Conservation (phyloP, 2,888 invertebrate species). For the Archips xylosteana region DNA sequence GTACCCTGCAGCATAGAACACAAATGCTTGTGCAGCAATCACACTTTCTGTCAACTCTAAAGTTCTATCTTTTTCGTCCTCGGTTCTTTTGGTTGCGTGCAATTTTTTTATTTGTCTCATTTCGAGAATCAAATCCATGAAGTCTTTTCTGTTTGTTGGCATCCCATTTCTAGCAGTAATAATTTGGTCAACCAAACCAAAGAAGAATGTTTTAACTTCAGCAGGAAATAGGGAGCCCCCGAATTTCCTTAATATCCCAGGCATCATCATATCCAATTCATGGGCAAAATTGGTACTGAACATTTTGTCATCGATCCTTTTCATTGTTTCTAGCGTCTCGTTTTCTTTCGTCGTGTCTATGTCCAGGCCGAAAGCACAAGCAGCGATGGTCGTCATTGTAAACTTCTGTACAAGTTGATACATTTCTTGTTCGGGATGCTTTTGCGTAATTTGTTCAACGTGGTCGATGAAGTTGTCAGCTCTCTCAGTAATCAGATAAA, state of each 20-base stretch:
- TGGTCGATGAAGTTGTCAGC: constrained; percentile 55
- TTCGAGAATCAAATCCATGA: constrained; percentile 63
- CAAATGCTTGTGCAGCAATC: constrained; percentile 59
- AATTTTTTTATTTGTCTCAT: constrained; percentile 54
- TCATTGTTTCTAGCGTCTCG: constrained; percentile 44
- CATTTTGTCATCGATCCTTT: constrained; percentile 50
- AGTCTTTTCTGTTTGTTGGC: constrained; percentile 58
- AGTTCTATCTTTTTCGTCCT: constrained; percentile 40
- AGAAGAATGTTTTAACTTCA: constrained; percentile 52
- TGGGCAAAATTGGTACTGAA: constrained; percentile 47
- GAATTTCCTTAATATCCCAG: constrained; percentile 57
- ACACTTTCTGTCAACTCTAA: constrained; percentile 54
- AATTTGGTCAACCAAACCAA: constrained; percentile 51
- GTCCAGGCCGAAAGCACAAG: constrained; percentile 34
- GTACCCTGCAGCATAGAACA: constrained; percentile 69
- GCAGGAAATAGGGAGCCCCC: constrained; percentile 55
- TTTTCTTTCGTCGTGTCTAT: constrained; percentile 18
- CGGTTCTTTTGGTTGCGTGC: constrained; percentile 44
- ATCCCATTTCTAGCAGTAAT: constrained; percentile 55
- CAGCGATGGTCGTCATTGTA: constrained; percentile 18
- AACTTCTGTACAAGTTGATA: constrained; percentile 6
- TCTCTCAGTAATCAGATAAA: constrained; percentile 57
- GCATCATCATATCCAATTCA: constrained; percentile 60
- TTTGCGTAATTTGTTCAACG: constrained; percentile 44
- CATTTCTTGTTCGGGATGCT: constrained; percentile 34